Percentiles rank a stretch among this genome's conserved stretches.
These are phyloP conservation scores for Thinocorus orbignyianus DNA, from an alignment of 2,113 vertebrate genomes.

Conservation along the genomic window DNA sequence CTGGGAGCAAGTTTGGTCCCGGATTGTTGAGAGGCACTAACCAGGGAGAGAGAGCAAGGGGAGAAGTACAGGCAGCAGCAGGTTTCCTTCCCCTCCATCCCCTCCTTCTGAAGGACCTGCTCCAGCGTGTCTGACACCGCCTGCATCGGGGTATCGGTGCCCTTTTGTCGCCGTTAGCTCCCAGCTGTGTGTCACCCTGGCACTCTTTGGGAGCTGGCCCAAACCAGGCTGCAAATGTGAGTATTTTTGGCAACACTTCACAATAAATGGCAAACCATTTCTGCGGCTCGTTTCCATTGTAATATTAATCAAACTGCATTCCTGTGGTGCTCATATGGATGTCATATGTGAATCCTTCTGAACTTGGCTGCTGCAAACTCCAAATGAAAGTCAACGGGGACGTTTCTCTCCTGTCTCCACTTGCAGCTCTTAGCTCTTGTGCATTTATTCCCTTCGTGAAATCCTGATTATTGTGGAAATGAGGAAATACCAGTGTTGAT, in stretches of 20 bases:
- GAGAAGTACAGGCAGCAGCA: neutral
- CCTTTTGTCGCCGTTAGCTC: neutral
- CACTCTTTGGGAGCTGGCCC: neutral
- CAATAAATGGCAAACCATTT: slow-evolving; percentile 2
- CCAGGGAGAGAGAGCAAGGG: neutral
- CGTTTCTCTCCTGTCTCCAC: neutral
- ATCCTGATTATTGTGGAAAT: neutral
- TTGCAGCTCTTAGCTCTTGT: neutral
- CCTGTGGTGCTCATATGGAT: slow-evolving; percentile 43
- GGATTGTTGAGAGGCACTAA: neutral
- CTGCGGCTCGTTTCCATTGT: neutral
- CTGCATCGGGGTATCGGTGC: rapidly evolving
- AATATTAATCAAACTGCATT: slow-evolving; percentile 34
- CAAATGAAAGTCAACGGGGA: neutral
- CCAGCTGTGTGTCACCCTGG: rapidly evolving
- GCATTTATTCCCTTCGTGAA: neutral
- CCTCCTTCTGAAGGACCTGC: neutral
- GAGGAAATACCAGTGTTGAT: neutral
- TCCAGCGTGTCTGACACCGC: neutral
- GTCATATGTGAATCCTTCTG: slow-evolving; percentile 38
- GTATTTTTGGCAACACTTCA: slow-evolving; percentile 20
- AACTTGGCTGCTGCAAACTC: neutral
- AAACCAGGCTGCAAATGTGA: neutral
- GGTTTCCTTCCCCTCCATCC: neutral
- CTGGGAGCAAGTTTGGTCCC: neutral